Evolutionary conservation across 2,113 vertebrate genomes (phyloP), one percentile per base, ranked within the genome.

Genomic region (Nannospalax galili): DNA sequence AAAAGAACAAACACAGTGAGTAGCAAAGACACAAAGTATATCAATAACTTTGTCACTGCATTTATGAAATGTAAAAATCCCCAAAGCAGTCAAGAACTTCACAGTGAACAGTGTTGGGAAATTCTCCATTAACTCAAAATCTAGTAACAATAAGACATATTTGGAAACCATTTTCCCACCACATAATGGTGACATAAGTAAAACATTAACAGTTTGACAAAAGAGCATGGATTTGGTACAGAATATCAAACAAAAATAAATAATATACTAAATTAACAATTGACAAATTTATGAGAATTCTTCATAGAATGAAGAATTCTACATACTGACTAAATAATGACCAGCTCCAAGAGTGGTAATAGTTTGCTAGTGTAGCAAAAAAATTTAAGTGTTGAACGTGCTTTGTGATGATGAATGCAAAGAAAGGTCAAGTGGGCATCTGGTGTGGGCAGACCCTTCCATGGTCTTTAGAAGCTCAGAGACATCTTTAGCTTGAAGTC

Each of bases 141-240:
- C 74, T n/a, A 37, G 58, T 3, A 42, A 6, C 72, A 67, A 42
- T n/a, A 86, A 82, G 74, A 84, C 9, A 79, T 22, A 35, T 17
- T 32, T 85, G 64, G 88, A 82, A 82, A 67, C 30, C 19, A 60
- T 22, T 69, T 15, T 11, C 2, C 32, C 32, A 79, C 32, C 56
- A n/a, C 32, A 3, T 35, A 10, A 79, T 2, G 35, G n/a, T 16
- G 7, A 32, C 45, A 70, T 10, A 70, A 65, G 22, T 14, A 16
- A 89, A 92, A 79, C 26, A 82, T n/a, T 80, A 26, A 52, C 24
- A 82, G 15, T 73, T 90, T 60, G 74, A 30, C n/a, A 65, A 96
- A 91, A 91, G 40, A 91, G 74, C 19, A 10, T 67, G 15, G 37
- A 58, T n/a, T 88, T 85, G 62, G 4, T 48, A 84, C 16, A 84